A percentile compares a stretch with the other conserved stretches of the same genome.
Evolutionary conservation across 2,888 invertebrate genomes (phyloP).

Genomic region (Phyllotreta striolata): DNA sequence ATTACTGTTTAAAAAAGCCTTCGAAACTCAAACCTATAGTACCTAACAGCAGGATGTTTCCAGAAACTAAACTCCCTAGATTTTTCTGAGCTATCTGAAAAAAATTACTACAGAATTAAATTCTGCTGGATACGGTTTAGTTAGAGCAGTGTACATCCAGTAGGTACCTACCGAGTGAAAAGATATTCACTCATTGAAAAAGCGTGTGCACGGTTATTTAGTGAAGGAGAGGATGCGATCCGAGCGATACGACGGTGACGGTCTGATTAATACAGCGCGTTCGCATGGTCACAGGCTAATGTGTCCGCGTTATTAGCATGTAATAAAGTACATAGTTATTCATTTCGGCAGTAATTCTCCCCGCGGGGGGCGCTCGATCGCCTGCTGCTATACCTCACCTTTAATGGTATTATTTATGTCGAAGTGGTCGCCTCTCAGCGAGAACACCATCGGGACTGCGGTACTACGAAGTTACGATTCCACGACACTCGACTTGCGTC

Average conservation of each 20-base stretch:
- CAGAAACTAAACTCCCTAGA: no score
- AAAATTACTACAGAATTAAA: not conserved
- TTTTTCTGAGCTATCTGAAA: not conserved
- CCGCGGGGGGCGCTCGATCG: conserved; percentile 57
- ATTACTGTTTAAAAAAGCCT: no score
- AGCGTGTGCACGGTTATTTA: conserved; percentile 39
- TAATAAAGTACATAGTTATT: conserved; percentile 64
- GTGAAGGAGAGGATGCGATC: conserved; percentile 38
- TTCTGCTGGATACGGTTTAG: conserved; percentile 1
- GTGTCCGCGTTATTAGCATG: conserved; percentile 62
- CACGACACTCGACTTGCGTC: conserved; percentile 34
- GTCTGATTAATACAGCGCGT: conserved; percentile 52
- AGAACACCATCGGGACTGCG: conserved; percentile 49
- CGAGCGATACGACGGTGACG: conserved; percentile 49
- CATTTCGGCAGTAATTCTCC: conserved; percentile 63
- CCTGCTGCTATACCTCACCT: conserved; percentile 63
- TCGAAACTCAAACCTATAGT: no score
- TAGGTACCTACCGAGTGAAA: conserved; percentile 32
- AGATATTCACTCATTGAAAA: conserved; percentile 43
- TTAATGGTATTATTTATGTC: conserved; percentile 64
- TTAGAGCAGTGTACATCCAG: conserved; percentile 20
- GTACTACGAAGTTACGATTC: conserved; percentile 33
- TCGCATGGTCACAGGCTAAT: conserved; percentile 59
- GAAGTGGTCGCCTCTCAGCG: conserved; percentile 54
- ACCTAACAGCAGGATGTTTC: no score